A percentile compares a stretch with the other conserved stretches of the same genome.
phyloP scores from a whole-genome alignment of 2,888 invertebrate genomes.

The Liopterus haemorrhoidalis region DNA sequence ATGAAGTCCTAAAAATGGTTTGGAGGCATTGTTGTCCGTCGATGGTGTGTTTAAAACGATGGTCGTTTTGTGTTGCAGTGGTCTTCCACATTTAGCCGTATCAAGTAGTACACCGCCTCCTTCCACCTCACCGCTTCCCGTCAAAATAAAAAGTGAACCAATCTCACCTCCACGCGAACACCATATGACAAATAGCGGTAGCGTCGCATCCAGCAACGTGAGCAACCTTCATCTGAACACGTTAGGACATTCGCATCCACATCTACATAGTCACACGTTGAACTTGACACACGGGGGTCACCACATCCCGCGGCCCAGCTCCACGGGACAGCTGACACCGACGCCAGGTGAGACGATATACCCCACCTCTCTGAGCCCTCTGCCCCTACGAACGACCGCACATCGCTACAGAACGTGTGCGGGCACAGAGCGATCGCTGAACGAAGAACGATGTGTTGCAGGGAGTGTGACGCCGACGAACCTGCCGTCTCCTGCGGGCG shows the following conservation, averaged over 20 bases:
- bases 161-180: constrained; percentile 89
- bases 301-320: constrained; percentile 52
- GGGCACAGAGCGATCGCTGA: no score
- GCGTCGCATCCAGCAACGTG: constrained; percentile 38
- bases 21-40: neutral
- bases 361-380: no score
- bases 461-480: constrained; percentile 81
- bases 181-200: constrained; percentile 46
- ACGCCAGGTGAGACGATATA: constrained; percentile 48
- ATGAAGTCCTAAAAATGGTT: no score
- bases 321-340: constrained; percentile 55
- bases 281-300: constrained; percentile 49
- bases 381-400: no score
- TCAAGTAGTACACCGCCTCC: constrained; percentile 72
- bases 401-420: no score
- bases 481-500: constrained; percentile 63
- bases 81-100: constrained; percentile 71
- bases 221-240: constrained; percentile 36
- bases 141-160: constrained; percentile 92
- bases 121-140: constrained; percentile 71
- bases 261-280: constrained; percentile 49
- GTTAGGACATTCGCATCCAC: constrained; percentile 34
- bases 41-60: neutral
- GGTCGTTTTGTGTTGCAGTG: constrained; percentile 47
- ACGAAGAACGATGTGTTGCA: constrained; percentile 39